Base-by-base conservation (phyloP, 2,888 invertebrate genomes). In the Hoplodrina blanda region DNA sequence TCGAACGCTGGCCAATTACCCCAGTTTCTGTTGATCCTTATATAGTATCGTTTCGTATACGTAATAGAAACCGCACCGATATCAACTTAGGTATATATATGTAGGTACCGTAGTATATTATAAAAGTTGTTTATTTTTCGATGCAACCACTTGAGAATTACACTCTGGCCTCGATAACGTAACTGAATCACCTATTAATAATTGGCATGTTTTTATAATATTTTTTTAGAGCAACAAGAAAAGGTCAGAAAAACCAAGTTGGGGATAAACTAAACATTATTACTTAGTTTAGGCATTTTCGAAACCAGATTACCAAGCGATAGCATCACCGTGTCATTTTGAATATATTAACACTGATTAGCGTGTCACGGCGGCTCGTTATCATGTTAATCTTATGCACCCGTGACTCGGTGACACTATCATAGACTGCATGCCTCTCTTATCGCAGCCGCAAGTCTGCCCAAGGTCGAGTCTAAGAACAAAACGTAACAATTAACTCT, bases 331-430 rank as follows among this genome's bases (percentile, higher is more conserved):
- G 52, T 65, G 63, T 70, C 69, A 80, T 72, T 76, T 76, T 73
- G 65, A 70, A 66, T 76, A 67, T 63, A 65, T 76, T 78, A 70
- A 76, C 78, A 73, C 49, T 80, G 87, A 89, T 90, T 87, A 88
- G 79, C 82, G 78, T 80, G 82, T 85, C 81, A 84, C 46, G 69
- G 66, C 61, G 83, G 69, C 52, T 79, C 78, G 80, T 90, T 91
- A 92, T 92, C 91, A 87, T 79, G 83, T 86, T 90, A 88, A 91
- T 91, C 88, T 89, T 87, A 90, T 93, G 91, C 91, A 92, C 89
- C 86, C 87, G 77, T 84, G 83, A 82, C 84, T 82, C 75, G 84
- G 79, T 87, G 84, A 85, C 87, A 87, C 79, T 84, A 76, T 83
- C 85, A 77, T 70, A 76, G 75, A 81, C 73, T 87, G 86, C 88